phyloP scores from a whole-genome alignment of 2,113 vertebrate species.

The Chroicocephalus ridibundus region DNA sequence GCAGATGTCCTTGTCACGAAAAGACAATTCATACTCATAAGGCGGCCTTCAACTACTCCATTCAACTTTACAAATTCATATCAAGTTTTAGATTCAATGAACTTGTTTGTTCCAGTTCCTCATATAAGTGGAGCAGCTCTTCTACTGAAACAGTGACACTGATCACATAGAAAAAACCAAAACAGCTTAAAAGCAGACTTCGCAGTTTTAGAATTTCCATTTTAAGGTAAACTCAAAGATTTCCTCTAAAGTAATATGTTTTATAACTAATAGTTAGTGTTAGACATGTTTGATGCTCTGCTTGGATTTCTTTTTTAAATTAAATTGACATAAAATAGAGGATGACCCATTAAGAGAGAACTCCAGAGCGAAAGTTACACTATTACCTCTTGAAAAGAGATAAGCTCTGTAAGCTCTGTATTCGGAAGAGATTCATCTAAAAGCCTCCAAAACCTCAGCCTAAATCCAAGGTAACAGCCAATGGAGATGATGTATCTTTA shows the following conservation, averaged over 20 bases:
- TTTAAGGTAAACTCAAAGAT: background rate
- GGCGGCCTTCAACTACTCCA: background rate
- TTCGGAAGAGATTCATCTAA: background rate
- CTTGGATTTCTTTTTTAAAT: background rate
- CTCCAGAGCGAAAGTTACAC: background rate
- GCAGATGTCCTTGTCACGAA: background rate
- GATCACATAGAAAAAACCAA: rapidly evolving
- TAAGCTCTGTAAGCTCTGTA: background rate
- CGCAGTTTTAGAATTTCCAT: background rate
- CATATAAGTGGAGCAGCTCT: background rate
- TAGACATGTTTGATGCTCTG: background rate
- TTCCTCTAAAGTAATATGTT: background rate
- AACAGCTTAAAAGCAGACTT: background rate
- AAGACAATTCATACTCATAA: background rate
- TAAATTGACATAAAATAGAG: background rate
- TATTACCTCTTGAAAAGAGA: background rate
- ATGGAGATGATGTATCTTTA: background rate
- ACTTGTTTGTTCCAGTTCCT: background rate
- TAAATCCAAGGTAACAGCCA: background rate
- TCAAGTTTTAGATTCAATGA: background rate
- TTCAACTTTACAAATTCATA: background rate
- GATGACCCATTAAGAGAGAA: background rate
- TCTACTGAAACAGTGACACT: background rate
- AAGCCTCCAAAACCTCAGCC: background rate
- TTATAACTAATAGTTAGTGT: background rate